Base-by-base conservation (phyloP, 1,140 invertebrate genomes). In the Tetramorium simillimum region DNA sequence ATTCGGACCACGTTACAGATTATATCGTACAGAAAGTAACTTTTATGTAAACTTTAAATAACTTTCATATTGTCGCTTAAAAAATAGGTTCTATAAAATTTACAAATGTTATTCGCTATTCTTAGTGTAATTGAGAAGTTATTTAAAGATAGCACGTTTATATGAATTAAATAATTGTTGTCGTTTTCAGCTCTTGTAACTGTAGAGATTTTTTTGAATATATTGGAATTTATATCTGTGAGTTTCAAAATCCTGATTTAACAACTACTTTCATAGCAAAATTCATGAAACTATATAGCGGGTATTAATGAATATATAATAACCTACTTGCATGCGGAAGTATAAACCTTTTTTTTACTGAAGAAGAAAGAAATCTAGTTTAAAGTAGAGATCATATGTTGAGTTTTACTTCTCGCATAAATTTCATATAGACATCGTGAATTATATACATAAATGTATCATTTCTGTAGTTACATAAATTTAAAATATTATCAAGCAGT, bases 1-100 rank as follows among this genome's bases (percentile, higher is more conserved):
- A 24, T 53, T 24, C 12, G 12, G 21, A n/a, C 24, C 12, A 21
- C 4, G 58, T 46, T 63, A 62, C 33, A 46, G 24, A 62, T 60
- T 43, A 21, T n/a, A 67, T n/a, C n/a, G 33, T 16, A 40, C n/a
- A 28, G 3, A 21, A 80, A 40, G n/a, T 40, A 80, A 21, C 60
- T 65, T 60, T 24, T 12, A 33, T 12, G 40, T 7, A 16, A 33
- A 33, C 33, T 33, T 33, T 33, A 33, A 33, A 33, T 33, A 33
- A 33, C 33, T 33, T 33, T 33, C 46, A 37, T 16, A 46, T 40
- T 46, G 40, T 18, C 14, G 21, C 24, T 63, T 69, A 67, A 33
- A 81, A 81, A 81, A 81, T 43, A 81, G 9, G 37, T 81, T 16
- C 14, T 63, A 69, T 69, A 56, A n/a, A 40, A 76, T 67, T 88